Evolutionary conservation across 2,888 invertebrate species (phyloP).

Genomic region (Drosophila anomelani): DNA sequence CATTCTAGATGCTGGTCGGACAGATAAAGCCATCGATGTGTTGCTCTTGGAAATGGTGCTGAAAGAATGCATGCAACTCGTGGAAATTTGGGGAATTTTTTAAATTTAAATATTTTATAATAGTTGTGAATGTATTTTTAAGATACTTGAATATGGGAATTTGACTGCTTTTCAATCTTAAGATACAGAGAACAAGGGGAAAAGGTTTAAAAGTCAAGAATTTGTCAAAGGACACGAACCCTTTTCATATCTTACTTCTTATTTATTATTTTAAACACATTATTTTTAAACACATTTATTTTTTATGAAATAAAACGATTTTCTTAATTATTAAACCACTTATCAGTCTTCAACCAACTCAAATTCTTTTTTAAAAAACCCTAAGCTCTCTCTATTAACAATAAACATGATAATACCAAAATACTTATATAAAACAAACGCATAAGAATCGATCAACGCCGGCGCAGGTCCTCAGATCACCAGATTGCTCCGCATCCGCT

Average conservation of each 20-base stretch:
- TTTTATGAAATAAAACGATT: background rate
- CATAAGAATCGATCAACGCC: conserved; percentile 29
- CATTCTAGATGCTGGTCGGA: conserved; percentile 45
- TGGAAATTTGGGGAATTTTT: background rate
- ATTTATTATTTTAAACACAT: background rate
- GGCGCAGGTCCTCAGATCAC: conserved; percentile 29
- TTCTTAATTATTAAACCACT: background rate
- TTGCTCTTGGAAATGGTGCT: conserved; percentile 14
- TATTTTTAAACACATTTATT: background rate
- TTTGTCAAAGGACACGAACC: background rate
- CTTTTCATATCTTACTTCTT: background rate
- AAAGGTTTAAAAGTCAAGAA: background rate
- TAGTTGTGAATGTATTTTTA: too few relatives aligned
- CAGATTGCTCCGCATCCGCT: conserved; percentile 31
- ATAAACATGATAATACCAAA: conserved; percentile 35
- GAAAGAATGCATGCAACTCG: background rate
- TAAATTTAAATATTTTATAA: background rate
- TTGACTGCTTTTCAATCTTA: background rate
- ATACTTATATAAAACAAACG: conserved; percentile 2
- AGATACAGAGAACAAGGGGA: background rate
- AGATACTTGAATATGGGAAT: too few relatives aligned
- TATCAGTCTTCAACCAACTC: background rate
- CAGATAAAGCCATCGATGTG: conserved; percentile 37
- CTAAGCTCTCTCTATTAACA: conserved; percentile 5
- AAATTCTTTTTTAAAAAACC: background rate